These are phyloP conservation scores for Perca schrenkii DNA, from an alignment of 2,113 vertebrate genomes.

Conservation along the genomic window DNA sequence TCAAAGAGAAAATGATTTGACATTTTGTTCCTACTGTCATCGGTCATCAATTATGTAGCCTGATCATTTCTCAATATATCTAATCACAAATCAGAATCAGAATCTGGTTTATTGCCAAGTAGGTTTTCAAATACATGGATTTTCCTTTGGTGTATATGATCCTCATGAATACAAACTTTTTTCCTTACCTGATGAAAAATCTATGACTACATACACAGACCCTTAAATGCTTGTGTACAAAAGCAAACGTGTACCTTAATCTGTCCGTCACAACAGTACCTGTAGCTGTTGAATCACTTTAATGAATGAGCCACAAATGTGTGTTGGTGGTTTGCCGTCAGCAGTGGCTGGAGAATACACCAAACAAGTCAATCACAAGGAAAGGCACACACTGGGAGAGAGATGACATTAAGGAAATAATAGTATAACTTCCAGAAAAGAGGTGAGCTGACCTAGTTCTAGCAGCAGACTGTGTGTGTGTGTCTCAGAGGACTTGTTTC, in stretches of 20 bases:
- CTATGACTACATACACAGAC: not conserved
- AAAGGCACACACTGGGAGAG: slow-evolving; percentile 64
- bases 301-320: slow-evolving; percentile 6
- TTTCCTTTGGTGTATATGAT: not conserved
- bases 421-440: slow-evolving; percentile 69
- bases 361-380: slow-evolving; percentile 64
- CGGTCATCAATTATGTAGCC: not conserved
- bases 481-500: slow-evolving; percentile 68
- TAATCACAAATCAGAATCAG: not conserved
- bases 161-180: not conserved
- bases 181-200: not conserved
- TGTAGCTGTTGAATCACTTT: slow-evolving; percentile 10
- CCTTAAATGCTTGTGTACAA: not conserved
- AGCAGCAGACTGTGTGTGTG: slow-evolving; percentile 49
- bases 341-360: slow-evolving; percentile 37
- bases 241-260: not conserved
- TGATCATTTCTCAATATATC: not conserved
- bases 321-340: slow-evolving; percentile 14
- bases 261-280: not conserved
- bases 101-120: too few species aligned
- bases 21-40: too few species aligned
- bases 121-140: too few species aligned
- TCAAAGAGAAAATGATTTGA: too few species aligned
- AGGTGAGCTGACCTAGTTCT: slow-evolving; percentile 78
- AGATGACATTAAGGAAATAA: slow-evolving; percentile 68